Base-by-base conservation (phyloP, 37 sponge, comb jelly and placozoan genomes). In the Halisarca cf. caerulea region DNA sequence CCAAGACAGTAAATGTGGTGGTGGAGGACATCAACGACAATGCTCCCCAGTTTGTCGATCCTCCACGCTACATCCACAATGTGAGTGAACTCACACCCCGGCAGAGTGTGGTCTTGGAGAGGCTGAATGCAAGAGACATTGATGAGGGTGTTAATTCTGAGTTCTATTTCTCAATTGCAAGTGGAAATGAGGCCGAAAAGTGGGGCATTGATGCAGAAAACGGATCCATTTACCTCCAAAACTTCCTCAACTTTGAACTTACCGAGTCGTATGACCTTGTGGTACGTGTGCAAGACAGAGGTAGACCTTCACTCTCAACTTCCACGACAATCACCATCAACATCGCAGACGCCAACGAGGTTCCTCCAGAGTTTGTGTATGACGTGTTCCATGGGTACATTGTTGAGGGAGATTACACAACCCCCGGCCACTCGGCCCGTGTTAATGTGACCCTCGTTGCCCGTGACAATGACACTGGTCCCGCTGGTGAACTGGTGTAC, bases 231-330 rank as follows among this genome's bases (percentile, higher is more conserved):
- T 66, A 18, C 21, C 42, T 91, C 28, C 39, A 36, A 25, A 32
- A 27, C 21, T 0, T 15, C 18, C 82, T 96, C 0, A 89, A 93
- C 59, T 90, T 71, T 87, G 94, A 96, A 42, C 66, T 28, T n/a
- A 37, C 34, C 1, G 23, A 69, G 0, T 3, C 9, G 7, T 90
- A 96, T 66, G 42, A 21, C 0, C 79, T 96, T 51, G 81, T 38
- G 2, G 66, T 96, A 5, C 11, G 55, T 36, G 97, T 94, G 37
- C 73, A 34, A 55, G 97, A 96, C 75, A 82, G 70, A 2, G 97
- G 97, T 5, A 32, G n/a, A 11, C 72, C 79, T 28, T 77, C 89
- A 24, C 64, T 20, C 23, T 32, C 47, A 20, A 44, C 77, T 0
- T 62, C 81, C 4, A 51, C 83, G 23, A 39, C 38, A 0, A 20